Conservation (phyloP, 2,113 vertebrate species). For the Baryphthengus martii region DNA sequence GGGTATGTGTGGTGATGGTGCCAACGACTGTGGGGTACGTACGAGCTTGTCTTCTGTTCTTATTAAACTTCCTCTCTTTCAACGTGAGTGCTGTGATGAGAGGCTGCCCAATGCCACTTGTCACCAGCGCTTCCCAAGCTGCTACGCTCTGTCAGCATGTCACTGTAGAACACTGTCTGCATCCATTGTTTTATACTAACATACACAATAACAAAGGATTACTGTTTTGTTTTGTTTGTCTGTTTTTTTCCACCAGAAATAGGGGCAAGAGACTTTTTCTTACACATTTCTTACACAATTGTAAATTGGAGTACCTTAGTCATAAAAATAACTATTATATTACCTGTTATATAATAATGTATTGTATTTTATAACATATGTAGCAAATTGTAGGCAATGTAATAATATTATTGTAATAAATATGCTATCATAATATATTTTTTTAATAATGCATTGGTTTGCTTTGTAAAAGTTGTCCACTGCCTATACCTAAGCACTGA, state of each 20-base stretch:
- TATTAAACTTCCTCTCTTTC: background rate
- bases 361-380: background rate
- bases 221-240: background rate
- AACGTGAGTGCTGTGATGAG: background rate
- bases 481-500: background rate
- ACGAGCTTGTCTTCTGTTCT: background rate
- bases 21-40: slow-evolving; percentile 76
- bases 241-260: background rate
- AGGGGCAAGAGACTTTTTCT: background rate
- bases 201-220: background rate
- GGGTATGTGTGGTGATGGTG: slow-evolving; percentile 76
- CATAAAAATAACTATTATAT: background rate
- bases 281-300: background rate
- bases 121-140: background rate
- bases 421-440: background rate
- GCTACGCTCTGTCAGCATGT: rapidly evolving
- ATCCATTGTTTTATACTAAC: rapidly evolving
- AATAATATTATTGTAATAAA: background rate
- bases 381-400: background rate
- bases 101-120: background rate
- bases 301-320: background rate
- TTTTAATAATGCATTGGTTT: background rate
- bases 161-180: background rate
- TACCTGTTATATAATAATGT: background rate
- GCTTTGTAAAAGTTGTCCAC: background rate